Evolutionary conservation across 2,113 vertebrate species (phyloP).

Genomic region (Apeltes quadracus): DNA sequence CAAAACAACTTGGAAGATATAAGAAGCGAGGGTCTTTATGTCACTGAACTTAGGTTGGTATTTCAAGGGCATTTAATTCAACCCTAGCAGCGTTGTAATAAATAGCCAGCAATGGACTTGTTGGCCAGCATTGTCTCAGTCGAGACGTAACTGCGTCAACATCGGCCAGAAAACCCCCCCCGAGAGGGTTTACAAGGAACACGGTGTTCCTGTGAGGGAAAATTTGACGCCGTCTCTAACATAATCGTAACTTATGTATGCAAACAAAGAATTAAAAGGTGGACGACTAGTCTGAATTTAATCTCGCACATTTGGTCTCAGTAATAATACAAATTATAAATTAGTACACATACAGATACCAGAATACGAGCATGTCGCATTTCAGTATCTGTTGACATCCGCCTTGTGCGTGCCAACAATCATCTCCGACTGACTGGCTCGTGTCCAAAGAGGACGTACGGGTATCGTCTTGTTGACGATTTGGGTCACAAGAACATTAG

Average conservation of each 20-base stretch:
- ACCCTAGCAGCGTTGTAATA: no score
- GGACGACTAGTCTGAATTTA: no score
- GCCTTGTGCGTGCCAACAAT: neutral
- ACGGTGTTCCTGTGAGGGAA: no score
- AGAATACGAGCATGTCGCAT: neutral
- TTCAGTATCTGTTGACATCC: neutral
- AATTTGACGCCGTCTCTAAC: no score
- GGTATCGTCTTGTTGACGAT: neutral
- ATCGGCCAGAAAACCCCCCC: no score
- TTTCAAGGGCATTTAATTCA: neutral
- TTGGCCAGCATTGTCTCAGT: no score
- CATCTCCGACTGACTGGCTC: neutral
- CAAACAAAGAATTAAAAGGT: no score
- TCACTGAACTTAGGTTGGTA: neutral
- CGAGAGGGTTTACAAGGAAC: neutral
- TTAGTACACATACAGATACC: neutral
- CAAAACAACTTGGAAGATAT: neutral
- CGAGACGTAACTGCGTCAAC: no score
- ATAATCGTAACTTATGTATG: no score
- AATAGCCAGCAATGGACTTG: no score
- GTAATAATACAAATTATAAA: neutral
- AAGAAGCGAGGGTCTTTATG: neutral
- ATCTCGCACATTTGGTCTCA: neutral
- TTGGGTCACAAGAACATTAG: neutral
- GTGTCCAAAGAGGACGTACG: neutral